phyloP scores from a whole-genome alignment of 2,888 invertebrate genomes.

The Xestia xanthographa region DNA sequence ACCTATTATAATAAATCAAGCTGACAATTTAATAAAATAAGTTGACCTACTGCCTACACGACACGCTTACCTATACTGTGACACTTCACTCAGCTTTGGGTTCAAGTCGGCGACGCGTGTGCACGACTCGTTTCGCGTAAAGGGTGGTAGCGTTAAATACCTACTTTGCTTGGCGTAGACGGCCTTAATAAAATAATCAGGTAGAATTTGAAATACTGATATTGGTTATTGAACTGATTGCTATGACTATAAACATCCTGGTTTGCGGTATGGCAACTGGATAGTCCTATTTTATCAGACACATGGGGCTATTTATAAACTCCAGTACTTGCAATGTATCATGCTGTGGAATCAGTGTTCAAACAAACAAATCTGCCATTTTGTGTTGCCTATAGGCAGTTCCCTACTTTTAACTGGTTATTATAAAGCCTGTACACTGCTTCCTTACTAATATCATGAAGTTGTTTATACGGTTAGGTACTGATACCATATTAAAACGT shows the following conservation, averaged over 20 bases:
- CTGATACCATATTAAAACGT: neutral
- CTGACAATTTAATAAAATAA: too few species aligned
- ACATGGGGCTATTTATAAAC: conserved; percentile 2
- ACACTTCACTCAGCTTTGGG: too few species aligned
- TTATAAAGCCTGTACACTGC: neutral
- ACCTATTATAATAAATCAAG: too few species aligned
- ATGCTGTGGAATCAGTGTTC: neutral
- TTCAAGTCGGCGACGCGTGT: too few species aligned
- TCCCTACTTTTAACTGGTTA: neutral
- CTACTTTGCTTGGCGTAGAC: too few species aligned
- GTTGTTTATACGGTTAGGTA: neutral
- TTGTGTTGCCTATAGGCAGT: neutral
- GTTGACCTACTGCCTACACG: too few species aligned
- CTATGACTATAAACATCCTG: conserved; percentile 2
- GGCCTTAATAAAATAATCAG: conserved; percentile 33
- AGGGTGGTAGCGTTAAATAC: too few species aligned
- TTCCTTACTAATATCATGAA: neutral
- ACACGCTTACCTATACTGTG: too few species aligned
- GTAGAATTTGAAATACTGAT: conserved; percentile 34
- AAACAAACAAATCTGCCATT: neutral
- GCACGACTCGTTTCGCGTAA: too few species aligned
- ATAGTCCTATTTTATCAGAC: neutral
- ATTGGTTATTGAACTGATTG: conserved; percentile 26
- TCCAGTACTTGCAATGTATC: neutral
- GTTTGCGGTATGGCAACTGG: neutral